Evolutionary conservation across 2,888 invertebrate species (phyloP).

Genomic region (Megaustenia siamemsis): DNA sequence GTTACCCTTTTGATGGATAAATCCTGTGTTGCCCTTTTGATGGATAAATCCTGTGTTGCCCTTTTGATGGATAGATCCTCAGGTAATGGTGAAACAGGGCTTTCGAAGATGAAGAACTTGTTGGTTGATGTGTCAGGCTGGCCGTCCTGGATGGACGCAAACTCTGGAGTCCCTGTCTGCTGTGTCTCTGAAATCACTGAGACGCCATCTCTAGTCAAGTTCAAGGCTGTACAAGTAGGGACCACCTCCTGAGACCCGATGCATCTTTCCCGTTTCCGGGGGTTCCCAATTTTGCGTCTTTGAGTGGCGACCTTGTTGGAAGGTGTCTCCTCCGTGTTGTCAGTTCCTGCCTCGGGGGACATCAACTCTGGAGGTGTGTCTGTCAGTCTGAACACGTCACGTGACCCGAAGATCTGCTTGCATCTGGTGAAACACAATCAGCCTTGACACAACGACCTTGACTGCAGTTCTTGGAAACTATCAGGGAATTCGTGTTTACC

Average conservation of each 20-base stretch:
- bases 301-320: neutral
- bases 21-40: too few species aligned
- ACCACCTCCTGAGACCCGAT: slow-evolving; percentile 20
- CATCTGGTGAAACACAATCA: neutral
- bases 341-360: neutral
- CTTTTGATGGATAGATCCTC: slow-evolving; percentile 55
- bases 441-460: neutral
- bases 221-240: slow-evolving; percentile 15
- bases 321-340: neutral
- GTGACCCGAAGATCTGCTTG: neutral
- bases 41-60: slow-evolving; percentile 55
- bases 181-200: neutral
- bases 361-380: neutral
- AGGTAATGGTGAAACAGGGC: slow-evolving; percentile 37
- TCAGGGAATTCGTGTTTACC: too few species aligned
- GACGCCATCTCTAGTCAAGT: slow-evolving; percentile 21
- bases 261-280: slow-evolving; percentile 72
- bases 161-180: neutral
- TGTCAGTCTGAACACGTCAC: neutral
- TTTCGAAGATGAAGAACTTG: neutral
- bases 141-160: neutral
- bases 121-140: neutral
- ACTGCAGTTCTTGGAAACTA: too few species aligned
- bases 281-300: slow-evolving; percentile 76
- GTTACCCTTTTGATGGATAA: too few species aligned